Conservation (phyloP, 2,113 vertebrate genomes). For the Entelurus aequoreus region DNA sequence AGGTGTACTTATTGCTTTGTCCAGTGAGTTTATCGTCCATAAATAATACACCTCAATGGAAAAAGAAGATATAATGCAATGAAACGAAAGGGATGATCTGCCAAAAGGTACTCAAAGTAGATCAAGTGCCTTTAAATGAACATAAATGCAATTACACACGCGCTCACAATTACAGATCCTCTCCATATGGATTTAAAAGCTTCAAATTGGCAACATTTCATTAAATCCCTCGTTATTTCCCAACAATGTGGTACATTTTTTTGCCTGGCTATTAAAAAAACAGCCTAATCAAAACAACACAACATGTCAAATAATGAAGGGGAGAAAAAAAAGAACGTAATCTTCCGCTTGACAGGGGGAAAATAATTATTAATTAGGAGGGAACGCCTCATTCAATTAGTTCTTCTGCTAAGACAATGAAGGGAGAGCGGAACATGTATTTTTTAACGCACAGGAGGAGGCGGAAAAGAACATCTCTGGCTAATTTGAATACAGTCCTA, state of each 20-base stretch:
- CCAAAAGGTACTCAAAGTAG: neutral
- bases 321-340: constrained; percentile 23
- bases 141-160: neutral
- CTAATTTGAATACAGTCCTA: constrained; percentile 93
- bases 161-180: neutral
- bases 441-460: constrained; percentile 55
- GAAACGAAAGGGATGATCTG: neutral
- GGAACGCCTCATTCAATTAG: constrained; percentile 64
- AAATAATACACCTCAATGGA: too few relatives aligned
- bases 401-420: constrained; percentile 48
- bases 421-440: constrained; percentile 40
- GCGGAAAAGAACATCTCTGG: constrained; percentile 46
- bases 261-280: constrained; percentile 1
- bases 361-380: constrained; percentile 74
- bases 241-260: neutral
- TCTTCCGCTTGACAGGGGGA: constrained; percentile 64
- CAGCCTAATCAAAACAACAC: constrained; percentile 12
- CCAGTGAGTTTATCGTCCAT: neutral
- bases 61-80: neutral
- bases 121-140: too few relatives aligned
- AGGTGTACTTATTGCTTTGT: neutral
- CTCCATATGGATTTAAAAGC: neutral
- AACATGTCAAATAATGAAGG: constrained; percentile 14
- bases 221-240: neutral
- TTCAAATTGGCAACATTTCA: neutral